These are phyloP conservation scores for Australoheros facetus DNA, from an alignment of 2,797 vertebrate species.

Conservation along the genomic window DNA sequence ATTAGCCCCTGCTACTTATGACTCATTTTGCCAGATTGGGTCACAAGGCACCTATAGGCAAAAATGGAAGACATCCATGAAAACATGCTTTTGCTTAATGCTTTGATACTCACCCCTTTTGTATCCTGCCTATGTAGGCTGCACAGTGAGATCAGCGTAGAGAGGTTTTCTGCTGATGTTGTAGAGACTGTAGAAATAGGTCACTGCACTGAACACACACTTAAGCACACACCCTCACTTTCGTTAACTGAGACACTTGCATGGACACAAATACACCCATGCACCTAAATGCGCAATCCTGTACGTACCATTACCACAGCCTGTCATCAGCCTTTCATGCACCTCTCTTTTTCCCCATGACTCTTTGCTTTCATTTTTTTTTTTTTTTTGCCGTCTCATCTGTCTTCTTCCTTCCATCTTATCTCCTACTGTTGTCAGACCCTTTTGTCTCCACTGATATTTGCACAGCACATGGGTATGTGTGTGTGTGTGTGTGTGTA, in stretches of 20 bases:
- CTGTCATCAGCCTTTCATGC: constrained; percentile 54
- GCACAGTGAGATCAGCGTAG: constrained; percentile 46
- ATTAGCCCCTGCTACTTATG: too few species aligned
- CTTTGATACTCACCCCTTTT: constrained; percentile 39
- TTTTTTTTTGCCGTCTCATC: constrained; percentile 56
- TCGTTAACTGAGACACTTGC: constrained; percentile 22
- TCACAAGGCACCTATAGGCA: constrained; percentile 24
- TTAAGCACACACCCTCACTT: constrained; percentile 21
- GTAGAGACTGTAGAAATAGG: constrained; percentile 76
- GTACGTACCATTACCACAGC: constrained; percentile 24
- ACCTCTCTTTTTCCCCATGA: constrained; percentile 28
- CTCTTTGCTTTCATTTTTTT: constrained; percentile 57
- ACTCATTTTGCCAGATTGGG: too few species aligned
- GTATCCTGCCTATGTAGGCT: constrained; percentile 42
- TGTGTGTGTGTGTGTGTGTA: constrained; percentile 11
- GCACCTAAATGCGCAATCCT: constrained; percentile 26
- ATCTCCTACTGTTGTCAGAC: constrained; percentile 42
- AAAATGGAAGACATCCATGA: constrained; percentile 35
- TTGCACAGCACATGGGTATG: constrained; percentile 14
- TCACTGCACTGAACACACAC: constrained; percentile 65
- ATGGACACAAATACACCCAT: constrained; percentile 4
- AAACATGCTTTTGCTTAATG: constrained; percentile 43
- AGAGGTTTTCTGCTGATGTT: constrained; percentile 70
- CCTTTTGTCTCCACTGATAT: constrained; percentile 41
- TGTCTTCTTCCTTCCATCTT: constrained; percentile 39